phyloP scores from a whole-genome alignment of 2,888 invertebrate species.

The Chirona hameri region DNA sequence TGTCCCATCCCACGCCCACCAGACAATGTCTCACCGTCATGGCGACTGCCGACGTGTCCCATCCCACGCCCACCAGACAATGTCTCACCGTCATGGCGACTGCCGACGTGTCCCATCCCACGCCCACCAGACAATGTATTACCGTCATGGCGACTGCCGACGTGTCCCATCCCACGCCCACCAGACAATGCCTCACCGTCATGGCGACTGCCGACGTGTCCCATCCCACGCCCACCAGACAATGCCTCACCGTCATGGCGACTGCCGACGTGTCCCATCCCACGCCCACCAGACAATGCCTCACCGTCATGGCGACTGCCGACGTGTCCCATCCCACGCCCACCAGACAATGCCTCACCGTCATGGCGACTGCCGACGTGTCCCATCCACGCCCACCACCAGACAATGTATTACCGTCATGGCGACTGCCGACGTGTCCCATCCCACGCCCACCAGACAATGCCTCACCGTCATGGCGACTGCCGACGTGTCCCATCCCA shows the following conservation, averaged over 20 bases:
- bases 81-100: background rate
- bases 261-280: background rate
- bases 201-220: background rate
- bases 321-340: background rate
- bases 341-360: background rate
- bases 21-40: background rate
- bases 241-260: background rate
- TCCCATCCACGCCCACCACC: background rate
- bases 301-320: background rate
- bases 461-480: background rate
- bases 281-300: background rate
- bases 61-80: background rate
- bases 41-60: background rate
- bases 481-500: background rate
- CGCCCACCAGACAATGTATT: background rate
- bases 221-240: background rate
- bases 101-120: background rate
- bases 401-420: background rate
- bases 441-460: background rate
- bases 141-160: background rate
- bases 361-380: background rate
- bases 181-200: background rate
- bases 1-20: background rate
- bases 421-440: background rate
- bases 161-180: background rate